Percentiles rank a stretch among this genome's conserved stretches.
phyloP scores from a whole-genome alignment of 2,113 vertebrate species.

The Perca fluviatilis region DNA sequence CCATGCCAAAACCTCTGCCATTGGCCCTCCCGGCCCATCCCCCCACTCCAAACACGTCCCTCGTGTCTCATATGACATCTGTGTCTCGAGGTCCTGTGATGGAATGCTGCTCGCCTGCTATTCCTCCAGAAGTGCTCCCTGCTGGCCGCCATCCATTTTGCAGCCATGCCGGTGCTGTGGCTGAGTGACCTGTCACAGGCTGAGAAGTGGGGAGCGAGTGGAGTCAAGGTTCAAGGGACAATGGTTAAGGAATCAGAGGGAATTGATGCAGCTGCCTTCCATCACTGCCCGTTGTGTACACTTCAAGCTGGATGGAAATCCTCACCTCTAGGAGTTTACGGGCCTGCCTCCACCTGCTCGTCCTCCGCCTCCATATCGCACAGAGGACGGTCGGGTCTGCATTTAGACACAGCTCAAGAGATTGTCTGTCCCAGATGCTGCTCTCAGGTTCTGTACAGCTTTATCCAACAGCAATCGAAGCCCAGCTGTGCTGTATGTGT shows the following conservation, averaged over 20 bases:
- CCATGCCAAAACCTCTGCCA: slow-evolving; percentile 70
- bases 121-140: slow-evolving; percentile 81
- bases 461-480: slow-evolving; percentile 26
- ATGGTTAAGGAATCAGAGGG: slow-evolving; percentile 50
- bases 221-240: slow-evolving; percentile 72
- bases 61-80: slow-evolving; percentile 77
- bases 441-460: slow-evolving; percentile 38
- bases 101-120: slow-evolving; percentile 80
- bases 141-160: slow-evolving; percentile 67
- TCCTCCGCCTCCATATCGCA: slow-evolving; percentile 30
- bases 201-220: slow-evolving; percentile 4
- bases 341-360: slow-evolving; percentile 3
- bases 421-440: slow-evolving; percentile 51
- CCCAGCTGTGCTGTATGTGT: background rate
- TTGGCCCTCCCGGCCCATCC: slow-evolving; percentile 39
- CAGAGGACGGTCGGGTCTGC: slow-evolving; percentile 63
- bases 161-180: slow-evolving; percentile 38
- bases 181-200: slow-evolving; percentile 63
- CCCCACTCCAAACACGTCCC: slow-evolving; percentile 70
- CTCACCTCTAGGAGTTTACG: slow-evolving; percentile 14
- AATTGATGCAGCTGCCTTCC: slow-evolving; percentile 69
- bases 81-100: slow-evolving; percentile 80
- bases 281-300: slow-evolving; percentile 51
- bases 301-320: slow-evolving; percentile 51
- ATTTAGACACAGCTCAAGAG: slow-evolving; percentile 63